Conservation (phyloP, 2,888 invertebrate species). For the Cyrtodaria siliqua region DNA sequence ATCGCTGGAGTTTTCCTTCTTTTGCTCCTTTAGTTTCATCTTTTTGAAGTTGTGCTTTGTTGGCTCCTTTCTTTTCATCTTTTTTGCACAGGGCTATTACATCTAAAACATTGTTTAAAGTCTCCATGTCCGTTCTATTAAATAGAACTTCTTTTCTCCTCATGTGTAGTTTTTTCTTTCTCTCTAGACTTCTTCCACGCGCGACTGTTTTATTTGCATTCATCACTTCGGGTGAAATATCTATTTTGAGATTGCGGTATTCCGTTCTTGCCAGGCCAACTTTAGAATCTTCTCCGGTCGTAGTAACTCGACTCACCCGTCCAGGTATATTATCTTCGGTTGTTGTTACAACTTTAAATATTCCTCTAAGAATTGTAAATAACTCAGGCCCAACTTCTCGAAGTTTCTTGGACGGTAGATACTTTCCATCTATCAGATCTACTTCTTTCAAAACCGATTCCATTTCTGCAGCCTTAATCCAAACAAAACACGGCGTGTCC, state of each 20-base stretch:
- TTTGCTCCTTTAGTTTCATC: too few species aligned
- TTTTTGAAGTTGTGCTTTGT: too few species aligned
- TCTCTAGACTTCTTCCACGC: conserved; percentile 29
- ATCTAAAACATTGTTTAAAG: too few species aligned
- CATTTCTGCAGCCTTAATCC: conserved; percentile 34
- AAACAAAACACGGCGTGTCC: conserved; percentile 60
- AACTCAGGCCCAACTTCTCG: conserved; percentile 32
- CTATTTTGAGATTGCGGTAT: conserved; percentile 33
- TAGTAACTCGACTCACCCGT: conserved; percentile 23
- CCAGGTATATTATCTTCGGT: conserved; percentile 41
- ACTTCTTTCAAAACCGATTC: conserved; percentile 10
- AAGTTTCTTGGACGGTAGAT: conserved; percentile 40
- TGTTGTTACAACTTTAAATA: conserved; percentile 28
- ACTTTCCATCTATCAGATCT: conserved; percentile 14
- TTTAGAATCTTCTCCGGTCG: conserved; percentile 31
- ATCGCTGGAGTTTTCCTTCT: too few species aligned
- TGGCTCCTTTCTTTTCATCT: too few species aligned
- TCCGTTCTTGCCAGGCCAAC: conserved; percentile 46
- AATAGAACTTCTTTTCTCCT: too few species aligned
- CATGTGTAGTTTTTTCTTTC: too few species aligned
- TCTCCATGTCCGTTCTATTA: too few species aligned
- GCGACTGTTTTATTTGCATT: conserved; percentile 20
- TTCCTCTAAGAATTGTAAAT: conserved; percentile 52
- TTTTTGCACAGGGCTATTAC: too few species aligned
- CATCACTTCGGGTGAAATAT: neutral